phyloP scores from a whole-genome alignment of 2,888 invertebrate genomes.

The Artemia sp. region DNA sequence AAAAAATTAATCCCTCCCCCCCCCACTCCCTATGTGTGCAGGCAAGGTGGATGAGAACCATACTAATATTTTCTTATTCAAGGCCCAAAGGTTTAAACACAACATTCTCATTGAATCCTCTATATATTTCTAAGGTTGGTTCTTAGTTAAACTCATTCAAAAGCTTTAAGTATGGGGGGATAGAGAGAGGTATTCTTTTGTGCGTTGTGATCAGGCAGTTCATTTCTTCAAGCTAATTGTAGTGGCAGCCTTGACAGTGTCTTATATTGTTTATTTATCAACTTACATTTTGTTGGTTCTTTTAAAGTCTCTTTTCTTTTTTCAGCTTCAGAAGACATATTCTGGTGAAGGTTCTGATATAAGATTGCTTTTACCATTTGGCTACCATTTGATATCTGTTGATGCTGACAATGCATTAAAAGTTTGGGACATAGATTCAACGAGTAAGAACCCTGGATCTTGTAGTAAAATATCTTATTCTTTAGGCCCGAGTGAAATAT shows the following conservation, averaged over 20 bases:
- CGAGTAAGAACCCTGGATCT: conserved; percentile 38
- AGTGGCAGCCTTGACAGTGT: neutral
- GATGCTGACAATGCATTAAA: conserved; percentile 58
- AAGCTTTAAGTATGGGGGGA: too few relatives aligned
- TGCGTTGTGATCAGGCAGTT: too few relatives aligned
- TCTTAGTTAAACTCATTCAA: too few relatives aligned
- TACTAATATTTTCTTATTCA: too few relatives aligned
- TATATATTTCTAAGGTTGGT: too few relatives aligned
- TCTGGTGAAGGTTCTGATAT: conserved; percentile 53
- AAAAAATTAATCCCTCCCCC: too few relatives aligned
- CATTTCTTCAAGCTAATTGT: too few relatives aligned
- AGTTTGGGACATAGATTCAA: conserved; percentile 66
- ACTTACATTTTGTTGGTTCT: neutral
- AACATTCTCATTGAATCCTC: too few relatives aligned
- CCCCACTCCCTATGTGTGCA: too few relatives aligned
- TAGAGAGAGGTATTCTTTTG: too few relatives aligned
- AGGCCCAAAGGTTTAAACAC: too few relatives aligned
- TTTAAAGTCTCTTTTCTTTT: conserved; percentile 22
- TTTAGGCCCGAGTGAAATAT: conserved; percentile 42
- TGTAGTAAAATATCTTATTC: conserved; percentile 22
- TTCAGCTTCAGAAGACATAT: conserved; percentile 54
- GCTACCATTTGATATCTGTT: conserved; percentile 63
- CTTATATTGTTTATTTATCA: neutral
- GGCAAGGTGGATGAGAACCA: too few relatives aligned
- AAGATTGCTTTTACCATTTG: conserved; percentile 63